Evolutionary conservation across 2,888 invertebrate species (phyloP).

Genomic region (Spatulosminthurus flaviceps): DNA sequence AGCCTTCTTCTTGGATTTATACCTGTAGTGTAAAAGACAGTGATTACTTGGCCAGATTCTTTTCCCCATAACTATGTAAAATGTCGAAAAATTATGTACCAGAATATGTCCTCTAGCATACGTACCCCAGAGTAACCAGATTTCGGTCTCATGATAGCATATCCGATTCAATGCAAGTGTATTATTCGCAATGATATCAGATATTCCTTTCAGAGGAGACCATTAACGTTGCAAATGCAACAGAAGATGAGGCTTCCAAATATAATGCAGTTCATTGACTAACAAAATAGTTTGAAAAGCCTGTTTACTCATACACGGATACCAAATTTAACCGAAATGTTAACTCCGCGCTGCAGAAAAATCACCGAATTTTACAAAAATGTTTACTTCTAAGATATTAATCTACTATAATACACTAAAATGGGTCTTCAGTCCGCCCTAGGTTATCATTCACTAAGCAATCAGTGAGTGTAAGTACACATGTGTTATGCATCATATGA

Average conservation of each 20-base stretch:
- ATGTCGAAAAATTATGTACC: neutral
- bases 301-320: neutral
- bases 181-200: constrained; percentile 10
- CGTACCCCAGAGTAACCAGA: neutral
- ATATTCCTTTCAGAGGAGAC: constrained; percentile 20
- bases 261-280: constrained; percentile 7
- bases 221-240: neutral
- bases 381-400: neutral
- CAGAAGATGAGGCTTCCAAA: neutral
- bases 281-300: neutral
- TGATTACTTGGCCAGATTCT: too few species aligned
- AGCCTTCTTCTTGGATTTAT: constrained; percentile 99
- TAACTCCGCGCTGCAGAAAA: neutral
- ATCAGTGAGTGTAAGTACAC: constrained; percentile 60
- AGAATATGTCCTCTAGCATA: neutral
- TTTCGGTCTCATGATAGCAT: constrained; percentile 40
- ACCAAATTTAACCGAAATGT: neutral
- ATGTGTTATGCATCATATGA: constrained; percentile 60
- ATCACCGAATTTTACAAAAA: neutral
- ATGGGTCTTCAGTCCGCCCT: constrained; percentile 61
- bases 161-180: constrained; percentile 12
- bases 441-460: constrained; percentile 61
- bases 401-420: neutral
- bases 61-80: neutral
- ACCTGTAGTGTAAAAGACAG: constrained; percentile 73